A percentile compares a stretch with the other conserved stretches of the same genome.
phyloP scores from a whole-genome alignment of 2,888 invertebrate genomes.

The Nasonia oneida region DNA sequence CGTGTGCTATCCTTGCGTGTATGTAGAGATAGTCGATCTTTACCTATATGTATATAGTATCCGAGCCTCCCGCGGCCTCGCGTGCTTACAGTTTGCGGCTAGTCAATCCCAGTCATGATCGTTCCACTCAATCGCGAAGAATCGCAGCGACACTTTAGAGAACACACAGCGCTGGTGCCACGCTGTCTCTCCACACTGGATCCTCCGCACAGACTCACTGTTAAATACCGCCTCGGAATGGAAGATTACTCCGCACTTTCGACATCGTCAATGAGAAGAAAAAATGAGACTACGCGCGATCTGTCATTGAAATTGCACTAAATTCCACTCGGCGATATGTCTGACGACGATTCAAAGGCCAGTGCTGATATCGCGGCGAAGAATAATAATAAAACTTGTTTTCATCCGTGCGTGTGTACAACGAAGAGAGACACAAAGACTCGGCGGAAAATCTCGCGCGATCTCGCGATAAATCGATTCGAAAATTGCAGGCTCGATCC shows the following conservation, averaged over 20 bases:
- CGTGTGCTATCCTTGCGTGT: too few species aligned
- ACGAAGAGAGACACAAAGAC: background rate
- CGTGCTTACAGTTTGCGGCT: background rate
- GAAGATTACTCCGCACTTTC: slow-evolving; percentile 2
- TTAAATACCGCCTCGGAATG: background rate
- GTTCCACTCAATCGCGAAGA: background rate
- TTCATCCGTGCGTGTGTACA: background rate
- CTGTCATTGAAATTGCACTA: slow-evolving; percentile 1
- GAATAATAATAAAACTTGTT: slow-evolving; percentile 1
- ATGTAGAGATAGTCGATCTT: too few species aligned
- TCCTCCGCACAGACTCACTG: background rate
- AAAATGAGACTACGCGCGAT: background rate
- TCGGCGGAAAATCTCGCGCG: slow-evolving; percentile 13
- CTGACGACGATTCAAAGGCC: background rate
- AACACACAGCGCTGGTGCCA: background rate
- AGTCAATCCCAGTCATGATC: background rate
- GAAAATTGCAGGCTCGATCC: background rate
- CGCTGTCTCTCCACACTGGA: background rate
- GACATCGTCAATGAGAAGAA: background rate
- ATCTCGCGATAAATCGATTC: slow-evolving; percentile 18
- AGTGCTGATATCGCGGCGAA: background rate
- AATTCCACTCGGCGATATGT: background rate
- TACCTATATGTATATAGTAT: too few species aligned
- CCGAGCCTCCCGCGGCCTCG: too few species aligned
- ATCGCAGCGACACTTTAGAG: background rate